Evolutionary conservation across 2,797 vertebrate genomes (phyloP), one percentile per base, ranked within the genome.

Genomic region (Silurus lanzhouensis): DNA sequence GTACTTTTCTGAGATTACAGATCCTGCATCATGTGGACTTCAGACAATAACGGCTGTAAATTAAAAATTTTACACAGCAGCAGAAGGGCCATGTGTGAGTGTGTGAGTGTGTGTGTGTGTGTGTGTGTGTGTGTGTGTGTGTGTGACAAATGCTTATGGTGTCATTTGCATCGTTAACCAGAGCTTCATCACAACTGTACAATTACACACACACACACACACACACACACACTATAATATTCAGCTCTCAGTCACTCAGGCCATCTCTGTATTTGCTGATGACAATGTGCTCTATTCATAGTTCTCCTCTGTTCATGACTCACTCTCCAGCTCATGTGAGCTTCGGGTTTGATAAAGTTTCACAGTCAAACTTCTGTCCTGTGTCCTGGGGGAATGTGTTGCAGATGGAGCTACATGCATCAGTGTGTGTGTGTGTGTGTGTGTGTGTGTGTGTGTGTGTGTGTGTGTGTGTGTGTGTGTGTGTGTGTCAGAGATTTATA

Each of bases 251-350:
- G 84, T 71, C 82, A 72, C 83, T 81, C 81, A 75, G 76, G 84
- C 87, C 46, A 25, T 57, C 80, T 82, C 82, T 80, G 66, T 68
- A 85, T 66, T 64, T 48, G 64, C 55, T 74, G 72, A 85, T 87
- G 89, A 90, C 89, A 90, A 90, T 88, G 87, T 74, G 55, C 83
- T 87, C 89, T 90, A 89, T 90, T 90, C 89, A 90, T 84, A 89
- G 88, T 13, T 70, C 78, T 17, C 78, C 72, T 87, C 72, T 64
- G 66, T 87, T 61, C 10, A 6, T 55, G 84, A 85, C 84, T 86
- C 79, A 38, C 84, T 83, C 87, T 86, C 86, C 86, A 75, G 81
- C 81, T 82, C 81, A 52, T 84, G 86, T 89, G 83, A 87, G 86
- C 31, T 83, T 82, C 58, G 68, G 78, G 31, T 66, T 75, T 87